Base-by-base conservation (phyloP, 2,888 invertebrate species). In the Marronus borbonicus region DNA sequence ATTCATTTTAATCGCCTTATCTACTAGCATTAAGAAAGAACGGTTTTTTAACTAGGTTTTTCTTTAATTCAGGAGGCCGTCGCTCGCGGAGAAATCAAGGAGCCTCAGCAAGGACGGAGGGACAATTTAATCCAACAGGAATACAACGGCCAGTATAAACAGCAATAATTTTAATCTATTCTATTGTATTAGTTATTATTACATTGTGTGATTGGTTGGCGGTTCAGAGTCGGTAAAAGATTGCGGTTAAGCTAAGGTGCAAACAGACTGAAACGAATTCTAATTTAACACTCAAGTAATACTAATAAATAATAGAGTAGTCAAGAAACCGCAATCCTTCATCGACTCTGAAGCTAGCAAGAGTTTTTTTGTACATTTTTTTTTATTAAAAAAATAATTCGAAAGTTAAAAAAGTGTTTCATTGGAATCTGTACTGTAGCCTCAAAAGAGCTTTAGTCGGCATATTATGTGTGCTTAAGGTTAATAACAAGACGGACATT, bases 131-230 rank as follows among this genome's bases (percentile, higher is more conserved):
- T 89, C 60, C 88, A 89, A 70, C 90, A 92, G 80, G 92, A 93
- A 86, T 92, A 92, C 88, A 92, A 92, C 84, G 93, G 93, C 44
- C 90, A 91, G 81, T 93, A 93, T 88, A 90, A 90, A 85, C 90
- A 89, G 82, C 65, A 74, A 74, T 74, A 74, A 60, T 60, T 62
- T 60, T 60, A 74, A 49, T 72, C 20, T 58, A 39, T 14, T 60
- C 62, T 68, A 49, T 58, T 58, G 55, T 74, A 44, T n/a, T 74
- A 74, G 60, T 60, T 39, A 74, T 70, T 55, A 58, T 60, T 60
- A 60, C 60, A 0, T 12, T 20, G n/a, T 74, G 72, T 74, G 60
- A 74, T 60, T 49, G 68, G 44, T 12, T 20, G 28, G 28, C 10
- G 24, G 24, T 50, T 49, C 68, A 68, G 24, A 50, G 12, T n/a